phyloP scores from a whole-genome alignment of 1,140 invertebrate species.

The Aphis craccivora region DNA sequence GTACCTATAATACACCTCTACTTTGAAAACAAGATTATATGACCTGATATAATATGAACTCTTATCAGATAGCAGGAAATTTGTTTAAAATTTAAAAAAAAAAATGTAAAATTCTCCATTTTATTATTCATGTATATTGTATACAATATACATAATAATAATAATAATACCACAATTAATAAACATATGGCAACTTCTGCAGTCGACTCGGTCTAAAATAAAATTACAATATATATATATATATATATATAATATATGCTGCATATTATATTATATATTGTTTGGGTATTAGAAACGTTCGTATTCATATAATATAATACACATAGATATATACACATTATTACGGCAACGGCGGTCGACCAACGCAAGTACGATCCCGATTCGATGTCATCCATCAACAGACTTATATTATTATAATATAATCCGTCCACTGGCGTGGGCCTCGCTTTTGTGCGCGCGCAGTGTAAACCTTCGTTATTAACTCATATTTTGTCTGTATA shows the following conservation, averaged over 20 bases:
- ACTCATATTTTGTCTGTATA: conserved; percentile 12
- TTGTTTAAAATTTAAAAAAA: not conserved
- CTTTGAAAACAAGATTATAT: not conserved
- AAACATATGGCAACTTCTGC: not conserved
- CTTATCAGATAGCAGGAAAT: not conserved
- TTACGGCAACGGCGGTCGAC: not conserved
- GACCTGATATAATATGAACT: not conserved
- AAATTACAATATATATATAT: not conserved
- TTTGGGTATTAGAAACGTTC: not conserved
- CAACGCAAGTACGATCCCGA: not conserved
- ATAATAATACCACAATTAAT: not conserved
- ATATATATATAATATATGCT: not conserved
- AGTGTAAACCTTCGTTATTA: conserved; percentile 31
- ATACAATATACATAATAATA: too few species aligned
- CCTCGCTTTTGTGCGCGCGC: not conserved
- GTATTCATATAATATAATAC: not conserved
- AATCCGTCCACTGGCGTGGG: conserved; percentile 24
- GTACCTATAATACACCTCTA: not conserved
- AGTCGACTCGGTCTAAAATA: not conserved
- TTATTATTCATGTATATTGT: not conserved
- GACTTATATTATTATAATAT: conserved; percentile 28
- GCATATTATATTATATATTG: not conserved
- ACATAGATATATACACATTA: not conserved
- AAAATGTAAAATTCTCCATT: not conserved
- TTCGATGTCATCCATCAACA: conserved; percentile 20